phyloP scores from a whole-genome alignment of 2,888 invertebrate species.

The Dasypogon diadema region DNA sequence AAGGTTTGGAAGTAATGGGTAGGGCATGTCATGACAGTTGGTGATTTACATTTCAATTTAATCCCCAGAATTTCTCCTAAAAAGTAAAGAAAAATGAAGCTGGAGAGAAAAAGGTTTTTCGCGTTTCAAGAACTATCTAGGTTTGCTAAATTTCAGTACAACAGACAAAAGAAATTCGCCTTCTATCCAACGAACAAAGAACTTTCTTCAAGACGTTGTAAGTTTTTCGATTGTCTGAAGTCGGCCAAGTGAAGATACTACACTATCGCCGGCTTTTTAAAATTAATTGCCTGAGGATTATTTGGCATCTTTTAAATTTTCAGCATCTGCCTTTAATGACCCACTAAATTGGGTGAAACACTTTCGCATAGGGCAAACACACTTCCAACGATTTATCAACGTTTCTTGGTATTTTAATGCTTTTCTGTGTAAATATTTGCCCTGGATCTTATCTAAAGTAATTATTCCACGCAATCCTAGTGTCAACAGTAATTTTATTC shows the following conservation, averaged over 20 bases:
- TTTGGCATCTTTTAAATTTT: neutral
- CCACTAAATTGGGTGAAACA: neutral
- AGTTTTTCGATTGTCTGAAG: constrained; percentile 11
- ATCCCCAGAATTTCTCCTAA: constrained; percentile 20
- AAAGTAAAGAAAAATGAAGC: neutral
- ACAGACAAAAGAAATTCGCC: neutral
- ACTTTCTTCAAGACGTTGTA: neutral
- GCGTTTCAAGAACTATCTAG: neutral
- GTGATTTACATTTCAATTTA: constrained; percentile 36
- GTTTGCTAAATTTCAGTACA: neutral
- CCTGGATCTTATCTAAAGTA: constrained; percentile 7
- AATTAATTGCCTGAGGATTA: constrained; percentile 22
- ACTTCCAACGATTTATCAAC: neutral
- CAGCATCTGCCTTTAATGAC: neutral
- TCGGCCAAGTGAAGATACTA: constrained; percentile 23
- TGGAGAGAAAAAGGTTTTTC: neutral
- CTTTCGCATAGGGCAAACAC: too few relatives aligned
- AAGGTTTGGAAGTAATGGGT: constrained; percentile 1
- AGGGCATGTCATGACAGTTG: constrained; percentile 29
- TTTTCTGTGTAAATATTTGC: neutral
- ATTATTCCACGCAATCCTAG: constrained; percentile 14
- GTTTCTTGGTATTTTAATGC: neutral
- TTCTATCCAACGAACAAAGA: neutral
- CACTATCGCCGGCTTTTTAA: constrained; percentile 10
- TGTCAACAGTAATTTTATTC: constrained; percentile 8